A percentile compares a stretch with the other conserved stretches of the same genome.
Conservation (phyloP, 2,888 invertebrate species). For the Acronicta alni region DNA sequence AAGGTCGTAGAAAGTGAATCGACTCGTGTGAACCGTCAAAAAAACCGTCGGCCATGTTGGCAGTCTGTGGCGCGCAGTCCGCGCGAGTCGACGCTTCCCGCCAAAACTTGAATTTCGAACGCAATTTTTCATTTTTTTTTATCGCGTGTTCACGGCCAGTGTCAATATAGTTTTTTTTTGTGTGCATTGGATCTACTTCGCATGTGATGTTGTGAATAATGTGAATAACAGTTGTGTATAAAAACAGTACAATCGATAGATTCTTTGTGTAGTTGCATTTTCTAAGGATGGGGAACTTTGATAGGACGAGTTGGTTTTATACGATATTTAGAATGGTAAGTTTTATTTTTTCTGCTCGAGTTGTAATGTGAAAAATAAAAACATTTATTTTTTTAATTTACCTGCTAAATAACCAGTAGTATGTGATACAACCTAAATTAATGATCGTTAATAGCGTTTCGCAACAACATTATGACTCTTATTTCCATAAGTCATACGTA, state of each 20-base stretch:
- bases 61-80: conserved; percentile 85
- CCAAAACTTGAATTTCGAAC: conserved; percentile 79
- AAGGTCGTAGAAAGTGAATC: conserved; percentile 90
- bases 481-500: conserved; percentile 65
- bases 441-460: conserved; percentile 53
- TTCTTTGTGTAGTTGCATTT: conserved; percentile 67
- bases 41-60: conserved; percentile 85
- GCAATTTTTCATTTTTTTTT: conserved; percentile 67
- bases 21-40: conserved; percentile 89
- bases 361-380: not conserved
- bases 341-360: conserved; percentile 35
- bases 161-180: conserved; percentile 63
- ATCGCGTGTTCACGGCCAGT: conserved; percentile 75
- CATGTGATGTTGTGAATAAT: conserved; percentile 81
- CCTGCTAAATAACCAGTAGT: conserved; percentile 35
- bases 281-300: conserved; percentile 80
- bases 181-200: conserved; percentile 67
- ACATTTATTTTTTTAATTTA: conserved; percentile 38
- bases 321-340: conserved; percentile 83
- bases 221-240: conserved; percentile 76
- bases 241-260: conserved; percentile 66
- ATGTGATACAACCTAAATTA: conserved; percentile 47
- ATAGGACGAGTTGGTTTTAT: conserved; percentile 73
- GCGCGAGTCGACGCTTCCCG: conserved; percentile 84
- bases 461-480: conserved; percentile 55